Percentiles rank a stretch among this genome's conserved stretches.
Conservation (phyloP, 2,888 invertebrate species). For the Muscina levida region DNA sequence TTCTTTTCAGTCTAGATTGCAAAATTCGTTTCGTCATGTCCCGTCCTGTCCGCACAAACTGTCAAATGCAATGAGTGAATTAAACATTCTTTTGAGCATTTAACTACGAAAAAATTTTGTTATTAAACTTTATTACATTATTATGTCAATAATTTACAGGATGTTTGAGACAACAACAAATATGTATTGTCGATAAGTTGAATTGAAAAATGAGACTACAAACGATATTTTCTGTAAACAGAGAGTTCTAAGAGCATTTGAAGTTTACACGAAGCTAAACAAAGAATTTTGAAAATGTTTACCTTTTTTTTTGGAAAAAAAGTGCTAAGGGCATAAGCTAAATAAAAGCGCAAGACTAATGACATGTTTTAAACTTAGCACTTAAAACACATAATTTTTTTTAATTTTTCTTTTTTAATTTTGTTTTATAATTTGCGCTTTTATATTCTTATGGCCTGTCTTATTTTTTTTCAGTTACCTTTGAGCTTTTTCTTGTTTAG, state of each 20-base stretch:
- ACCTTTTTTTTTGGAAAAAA: background rate
- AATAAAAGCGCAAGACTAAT: no score
- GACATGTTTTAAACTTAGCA: slow-evolving; percentile 10
- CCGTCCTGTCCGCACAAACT: background rate
- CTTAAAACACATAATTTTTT: slow-evolving; percentile 3
- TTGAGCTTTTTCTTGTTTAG: no score
- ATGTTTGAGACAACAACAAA: slow-evolving; percentile 37
- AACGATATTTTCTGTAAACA: slow-evolving; percentile 11
- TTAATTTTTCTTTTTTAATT: no score
- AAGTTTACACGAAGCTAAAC: slow-evolving; percentile 14
- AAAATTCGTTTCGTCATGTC: background rate
- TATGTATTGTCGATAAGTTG: background rate
- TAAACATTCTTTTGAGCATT: background rate
- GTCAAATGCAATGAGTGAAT: slow-evolving; percentile 25
- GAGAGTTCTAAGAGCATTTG: slow-evolving; percentile 32
- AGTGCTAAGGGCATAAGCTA: no score
- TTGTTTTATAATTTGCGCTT: background rate
- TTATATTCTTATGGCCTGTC: no score
- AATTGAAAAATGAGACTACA: slow-evolving; percentile 3
- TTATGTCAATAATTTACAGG: slow-evolving; percentile 50
- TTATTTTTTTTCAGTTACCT: no score
- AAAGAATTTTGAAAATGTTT: background rate
- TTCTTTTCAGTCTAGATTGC: no score
- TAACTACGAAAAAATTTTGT: background rate
- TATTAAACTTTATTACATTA: slow-evolving; percentile 4